These are phyloP conservation scores for Adelphocoris suturalis DNA, from an alignment of 2,888 invertebrate species.

Conservation along the genomic window DNA sequence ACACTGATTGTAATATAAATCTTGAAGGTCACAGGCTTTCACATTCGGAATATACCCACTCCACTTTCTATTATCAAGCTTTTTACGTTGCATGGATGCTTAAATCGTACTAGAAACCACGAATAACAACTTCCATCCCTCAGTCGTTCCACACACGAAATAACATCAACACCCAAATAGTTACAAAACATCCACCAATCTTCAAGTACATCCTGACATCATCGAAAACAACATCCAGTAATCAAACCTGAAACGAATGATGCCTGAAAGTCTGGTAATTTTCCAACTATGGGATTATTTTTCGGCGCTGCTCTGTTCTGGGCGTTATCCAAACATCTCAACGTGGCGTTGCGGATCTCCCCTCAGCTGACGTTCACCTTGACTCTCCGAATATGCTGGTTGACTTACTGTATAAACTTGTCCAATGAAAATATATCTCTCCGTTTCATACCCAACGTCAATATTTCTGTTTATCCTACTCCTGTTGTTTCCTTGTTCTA, in stretches of 20 bases:
- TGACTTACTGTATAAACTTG: not conserved
- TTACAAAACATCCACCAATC: not conserved
- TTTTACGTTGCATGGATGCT: not conserved
- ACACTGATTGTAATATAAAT: too few species aligned
- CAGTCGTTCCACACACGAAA: not conserved
- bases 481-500: not conserved
- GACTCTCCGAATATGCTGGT: not conserved
- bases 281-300: not conserved
- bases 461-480: not conserved
- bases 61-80: not conserved
- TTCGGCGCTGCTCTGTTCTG: not conserved
- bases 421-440: not conserved
- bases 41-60: not conserved
- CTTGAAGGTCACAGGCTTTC: too few species aligned
- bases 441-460: not conserved
- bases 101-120: not conserved
- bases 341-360: not conserved
- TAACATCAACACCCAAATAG: not conserved
- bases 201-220: not conserved
- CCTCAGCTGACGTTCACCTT: not conserved
- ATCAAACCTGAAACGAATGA: not conserved
- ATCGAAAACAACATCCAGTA: not conserved
- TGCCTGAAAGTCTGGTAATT: not conserved
- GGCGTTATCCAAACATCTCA: not conserved
- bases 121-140: not conserved